A percentile compares a stretch with the other conserved stretches of the same genome.
phyloP scores from a whole-genome alignment of 2,113 vertebrate species.

The Aphelocoma coerulescens region DNA sequence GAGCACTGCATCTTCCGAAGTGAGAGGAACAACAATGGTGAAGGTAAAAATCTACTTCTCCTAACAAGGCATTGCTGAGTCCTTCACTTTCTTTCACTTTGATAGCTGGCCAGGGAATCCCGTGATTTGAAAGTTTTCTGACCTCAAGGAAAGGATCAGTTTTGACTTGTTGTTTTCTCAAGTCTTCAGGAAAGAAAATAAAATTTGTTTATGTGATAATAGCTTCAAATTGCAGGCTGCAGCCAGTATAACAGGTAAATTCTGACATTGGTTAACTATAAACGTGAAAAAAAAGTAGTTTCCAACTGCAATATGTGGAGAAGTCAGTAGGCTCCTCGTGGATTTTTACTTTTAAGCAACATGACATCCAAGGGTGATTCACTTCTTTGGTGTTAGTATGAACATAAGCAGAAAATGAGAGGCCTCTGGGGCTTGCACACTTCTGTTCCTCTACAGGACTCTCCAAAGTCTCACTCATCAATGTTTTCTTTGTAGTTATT shows the following conservation, averaged over 20 bases:
- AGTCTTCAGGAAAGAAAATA: neutral
- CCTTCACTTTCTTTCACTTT: accelerated
- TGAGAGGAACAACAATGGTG: conserved; percentile 84
- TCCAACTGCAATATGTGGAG: neutral
- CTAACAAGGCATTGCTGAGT: neutral
- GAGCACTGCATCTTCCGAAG: conserved; percentile 96
- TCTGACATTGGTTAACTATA: neutral
- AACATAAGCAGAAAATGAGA: neutral
- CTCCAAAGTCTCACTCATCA: neutral
- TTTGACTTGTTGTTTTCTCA: neutral
- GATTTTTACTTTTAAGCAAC: neutral
- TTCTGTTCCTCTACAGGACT: neutral
- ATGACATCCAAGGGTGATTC: neutral
- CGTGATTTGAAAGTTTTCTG: neutral
- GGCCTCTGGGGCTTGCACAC: neutral
- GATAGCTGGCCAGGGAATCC: neutral
- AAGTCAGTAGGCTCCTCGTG: neutral
- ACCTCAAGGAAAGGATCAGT: neutral
- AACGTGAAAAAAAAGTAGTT: neutral
- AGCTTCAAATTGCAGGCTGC: neutral
- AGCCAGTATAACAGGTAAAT: neutral
- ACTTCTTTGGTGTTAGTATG: neutral
- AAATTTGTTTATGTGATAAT: neutral
- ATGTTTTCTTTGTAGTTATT: conserved; percentile 77
- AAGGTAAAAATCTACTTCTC: conserved; percentile 73